These are phyloP conservation scores for Esperia sulphurella DNA, from an alignment of 2,888 invertebrate species.

Conservation along the genomic window DNA sequence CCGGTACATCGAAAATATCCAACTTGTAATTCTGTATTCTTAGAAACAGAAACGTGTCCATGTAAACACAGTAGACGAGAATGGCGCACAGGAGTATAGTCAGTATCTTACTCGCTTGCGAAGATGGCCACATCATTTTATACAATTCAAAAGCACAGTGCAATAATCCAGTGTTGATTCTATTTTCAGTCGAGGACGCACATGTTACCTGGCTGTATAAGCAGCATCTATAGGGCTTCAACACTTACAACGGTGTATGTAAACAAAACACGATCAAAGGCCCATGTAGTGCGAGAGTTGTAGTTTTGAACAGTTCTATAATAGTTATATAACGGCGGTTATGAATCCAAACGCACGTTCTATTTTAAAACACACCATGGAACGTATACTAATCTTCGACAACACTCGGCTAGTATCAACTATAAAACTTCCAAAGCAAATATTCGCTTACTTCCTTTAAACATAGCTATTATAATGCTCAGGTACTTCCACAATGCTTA, in stretches of 20 bases:
- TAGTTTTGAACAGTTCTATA: no score
- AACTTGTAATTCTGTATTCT: slow-evolving; percentile 85
- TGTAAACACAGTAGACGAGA: slow-evolving; percentile 82
- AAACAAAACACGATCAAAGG: no score
- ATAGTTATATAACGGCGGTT: background rate
- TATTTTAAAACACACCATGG: background rate
- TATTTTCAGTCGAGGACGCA: slow-evolving; percentile 1
- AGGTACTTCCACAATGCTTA: no score
- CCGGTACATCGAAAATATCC: slow-evolving; percentile 46
- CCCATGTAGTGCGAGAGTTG: no score
- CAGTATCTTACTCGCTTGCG: slow-evolving; percentile 85
- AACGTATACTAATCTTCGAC: background rate
- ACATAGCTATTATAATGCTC: no score
- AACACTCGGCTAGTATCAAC: background rate
- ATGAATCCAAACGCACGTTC: background rate
- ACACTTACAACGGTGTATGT: background rate
- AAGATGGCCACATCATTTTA: slow-evolving; percentile 85
- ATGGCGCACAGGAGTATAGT: slow-evolving; percentile 77
- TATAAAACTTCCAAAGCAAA: background rate
- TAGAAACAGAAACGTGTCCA: slow-evolving; percentile 86
- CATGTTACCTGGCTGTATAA: background rate
- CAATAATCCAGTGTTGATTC: slow-evolving; percentile 5
- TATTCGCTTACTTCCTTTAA: no score
- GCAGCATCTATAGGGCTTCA: background rate
- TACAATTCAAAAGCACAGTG: slow-evolving; percentile 12